Conservation (phyloP, 2,797 vertebrate genomes). For the Myoxocephalus aenaeus region DNA sequence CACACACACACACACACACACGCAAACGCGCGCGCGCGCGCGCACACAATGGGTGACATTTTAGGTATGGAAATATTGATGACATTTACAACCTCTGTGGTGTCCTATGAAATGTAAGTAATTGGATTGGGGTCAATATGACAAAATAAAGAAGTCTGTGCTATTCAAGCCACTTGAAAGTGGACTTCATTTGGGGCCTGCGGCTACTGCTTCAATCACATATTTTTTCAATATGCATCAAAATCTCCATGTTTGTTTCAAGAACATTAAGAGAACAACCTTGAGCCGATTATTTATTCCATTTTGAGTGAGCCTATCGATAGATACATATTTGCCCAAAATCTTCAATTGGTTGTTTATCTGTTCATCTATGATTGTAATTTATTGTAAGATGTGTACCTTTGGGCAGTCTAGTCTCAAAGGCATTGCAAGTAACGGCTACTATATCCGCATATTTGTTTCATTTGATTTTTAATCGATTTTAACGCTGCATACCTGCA, state of each 20-base stretch:
- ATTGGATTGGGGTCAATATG: constrained; percentile 62
- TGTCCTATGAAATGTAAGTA: constrained; percentile 62
- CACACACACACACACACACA: background rate
- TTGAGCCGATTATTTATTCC: background rate
- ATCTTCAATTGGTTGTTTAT: background rate
- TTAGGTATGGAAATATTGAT: constrained; percentile 63
- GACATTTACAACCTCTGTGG: constrained; percentile 54
- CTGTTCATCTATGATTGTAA: background rate
- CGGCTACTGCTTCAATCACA: background rate
- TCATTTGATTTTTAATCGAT: constrained; percentile 3
- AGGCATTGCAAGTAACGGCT: background rate
- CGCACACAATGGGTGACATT: constrained; percentile 49
- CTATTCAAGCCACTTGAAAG: constrained; percentile 32
- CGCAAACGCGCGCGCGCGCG: too few relatives aligned
- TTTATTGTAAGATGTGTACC: background rate
- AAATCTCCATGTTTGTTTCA: background rate
- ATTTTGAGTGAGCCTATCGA: background rate
- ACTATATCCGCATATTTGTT: constrained; percentile 2
- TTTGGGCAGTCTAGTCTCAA: background rate
- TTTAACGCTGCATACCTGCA: constrained; percentile 45
- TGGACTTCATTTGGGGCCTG: constrained; percentile 1
- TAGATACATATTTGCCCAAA: background rate
- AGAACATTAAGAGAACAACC: background rate
- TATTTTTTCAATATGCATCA: background rate
- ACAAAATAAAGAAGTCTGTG: constrained; percentile 44